These are phyloP conservation scores for Odiellus spinosus DNA, from an alignment of 2,888 invertebrate species.

Conservation along the genomic window DNA sequence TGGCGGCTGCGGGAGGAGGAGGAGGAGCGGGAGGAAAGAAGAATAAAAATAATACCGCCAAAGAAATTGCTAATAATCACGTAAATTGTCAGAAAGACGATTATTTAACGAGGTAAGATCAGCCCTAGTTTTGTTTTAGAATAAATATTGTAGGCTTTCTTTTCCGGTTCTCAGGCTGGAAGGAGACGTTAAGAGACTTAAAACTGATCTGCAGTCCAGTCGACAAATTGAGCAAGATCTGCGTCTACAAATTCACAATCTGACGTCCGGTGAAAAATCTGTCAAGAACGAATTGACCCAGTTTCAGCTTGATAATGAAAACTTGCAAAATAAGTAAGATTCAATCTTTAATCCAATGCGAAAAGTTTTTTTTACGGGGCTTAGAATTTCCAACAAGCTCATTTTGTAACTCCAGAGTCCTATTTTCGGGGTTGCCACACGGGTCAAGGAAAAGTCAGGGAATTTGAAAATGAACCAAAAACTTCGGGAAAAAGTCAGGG, in stretches of 20 bases:
- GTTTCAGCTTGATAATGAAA: constrained; percentile 71
- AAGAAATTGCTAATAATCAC: constrained; percentile 29
- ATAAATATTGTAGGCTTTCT: neutral
- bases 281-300: constrained; percentile 53
- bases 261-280: constrained; percentile 49
- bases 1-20: no score
- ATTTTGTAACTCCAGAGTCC: no score
- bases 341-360: no score
- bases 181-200: constrained; percentile 50
- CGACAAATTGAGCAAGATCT: constrained; percentile 54
- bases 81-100: constrained; percentile 25
- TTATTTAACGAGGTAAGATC: no score
- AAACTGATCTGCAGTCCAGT: constrained; percentile 55
- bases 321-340: constrained; percentile 61
- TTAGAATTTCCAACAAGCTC: no score
- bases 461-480: no score
- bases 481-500: no score
- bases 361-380: no score
- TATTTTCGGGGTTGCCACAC: no score
- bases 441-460: no score
- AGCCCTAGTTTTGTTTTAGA: no score
- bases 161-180: constrained; percentile 43
- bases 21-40: constrained; percentile 27
- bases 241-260: constrained; percentile 45
- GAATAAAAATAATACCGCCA: constrained; percentile 33